Percentiles rank a stretch among this genome's conserved stretches.
These are phyloP conservation scores for Schizaphis graminum DNA, from an alignment of 2,888 invertebrate genomes.

Conservation along the genomic window DNA sequence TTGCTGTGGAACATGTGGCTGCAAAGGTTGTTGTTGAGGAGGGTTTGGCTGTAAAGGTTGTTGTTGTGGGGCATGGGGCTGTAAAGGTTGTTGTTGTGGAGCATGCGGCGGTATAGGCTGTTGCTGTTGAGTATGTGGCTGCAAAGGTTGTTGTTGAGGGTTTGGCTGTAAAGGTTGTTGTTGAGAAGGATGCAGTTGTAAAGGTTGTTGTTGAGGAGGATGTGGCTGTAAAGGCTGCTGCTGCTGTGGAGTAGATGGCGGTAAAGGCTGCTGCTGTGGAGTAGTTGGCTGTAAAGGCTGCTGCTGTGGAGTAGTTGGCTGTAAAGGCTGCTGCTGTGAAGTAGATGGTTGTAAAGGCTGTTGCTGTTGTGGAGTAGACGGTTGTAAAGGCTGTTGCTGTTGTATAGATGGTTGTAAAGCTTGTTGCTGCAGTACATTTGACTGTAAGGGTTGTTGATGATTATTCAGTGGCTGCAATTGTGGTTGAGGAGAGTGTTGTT, in stretches of 20 bases:
- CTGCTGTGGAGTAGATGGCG: neutral
- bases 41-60: neutral
- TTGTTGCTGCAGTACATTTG: neutral
- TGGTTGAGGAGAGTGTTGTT: slow-evolving; percentile 42
- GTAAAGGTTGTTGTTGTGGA: slow-evolving; percentile 11
- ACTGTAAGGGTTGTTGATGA: neutral
- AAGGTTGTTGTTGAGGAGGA: neutral
- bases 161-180: neutral
- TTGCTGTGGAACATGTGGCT: neutral
- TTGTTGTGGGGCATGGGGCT: neutral
- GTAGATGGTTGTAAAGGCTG: neutral
- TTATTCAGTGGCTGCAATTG: neutral
- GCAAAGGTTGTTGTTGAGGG: neutral
- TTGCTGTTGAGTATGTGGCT: neutral
- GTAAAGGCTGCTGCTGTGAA: neutral
- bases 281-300: neutral
- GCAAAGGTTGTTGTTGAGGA: slow-evolving; percentile 1
- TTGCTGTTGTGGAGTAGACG: neutral
- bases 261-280: slow-evolving; percentile 12
- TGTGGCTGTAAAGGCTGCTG: slow-evolving; percentile 2
- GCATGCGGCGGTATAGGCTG: neutral
- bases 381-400: neutral
- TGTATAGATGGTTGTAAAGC: neutral
- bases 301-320: neutral
- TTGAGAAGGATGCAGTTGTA: neutral